phyloP scores from a whole-genome alignment of 2,797 vertebrate genomes.

The Monodelphis domestica region DNA sequence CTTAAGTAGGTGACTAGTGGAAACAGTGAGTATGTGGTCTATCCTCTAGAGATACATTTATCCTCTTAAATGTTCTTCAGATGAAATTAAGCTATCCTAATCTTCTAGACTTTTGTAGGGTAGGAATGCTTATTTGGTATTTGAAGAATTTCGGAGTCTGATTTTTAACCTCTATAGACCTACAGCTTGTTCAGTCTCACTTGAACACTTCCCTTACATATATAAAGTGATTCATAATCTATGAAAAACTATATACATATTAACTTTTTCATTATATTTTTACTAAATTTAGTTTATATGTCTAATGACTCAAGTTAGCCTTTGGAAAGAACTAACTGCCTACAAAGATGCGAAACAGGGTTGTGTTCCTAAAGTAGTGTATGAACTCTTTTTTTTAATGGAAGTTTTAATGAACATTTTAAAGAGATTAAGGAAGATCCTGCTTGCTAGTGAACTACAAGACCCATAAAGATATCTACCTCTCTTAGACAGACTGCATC shows the following conservation, averaged over 20 bases:
- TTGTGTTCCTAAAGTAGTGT: neutral
- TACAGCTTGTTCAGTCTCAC: neutral
- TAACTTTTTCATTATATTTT: neutral
- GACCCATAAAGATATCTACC: neutral
- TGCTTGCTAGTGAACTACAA: neutral
- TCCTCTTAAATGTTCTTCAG: neutral
- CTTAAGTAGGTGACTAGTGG: neutral
- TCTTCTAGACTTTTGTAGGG: neutral
- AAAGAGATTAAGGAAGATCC: neutral
- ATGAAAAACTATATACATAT: neutral
- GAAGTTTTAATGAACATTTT: neutral
- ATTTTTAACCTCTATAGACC: neutral
- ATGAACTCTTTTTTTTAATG: neutral
- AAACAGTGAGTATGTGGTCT: neutral
- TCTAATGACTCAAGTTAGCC: neutral
- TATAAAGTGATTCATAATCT: neutral
- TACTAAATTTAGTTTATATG: neutral
- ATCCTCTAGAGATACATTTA: neutral
- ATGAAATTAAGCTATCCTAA: neutral
- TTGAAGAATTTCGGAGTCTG: neutral
- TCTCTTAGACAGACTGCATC: neutral
- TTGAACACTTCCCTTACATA: neutral
- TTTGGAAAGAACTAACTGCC: neutral
- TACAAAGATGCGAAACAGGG: neutral
- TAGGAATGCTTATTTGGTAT: neutral